phyloP scores from a whole-genome alignment of 2,113 vertebrate species.

The Nymphicus hollandicus region DNA sequence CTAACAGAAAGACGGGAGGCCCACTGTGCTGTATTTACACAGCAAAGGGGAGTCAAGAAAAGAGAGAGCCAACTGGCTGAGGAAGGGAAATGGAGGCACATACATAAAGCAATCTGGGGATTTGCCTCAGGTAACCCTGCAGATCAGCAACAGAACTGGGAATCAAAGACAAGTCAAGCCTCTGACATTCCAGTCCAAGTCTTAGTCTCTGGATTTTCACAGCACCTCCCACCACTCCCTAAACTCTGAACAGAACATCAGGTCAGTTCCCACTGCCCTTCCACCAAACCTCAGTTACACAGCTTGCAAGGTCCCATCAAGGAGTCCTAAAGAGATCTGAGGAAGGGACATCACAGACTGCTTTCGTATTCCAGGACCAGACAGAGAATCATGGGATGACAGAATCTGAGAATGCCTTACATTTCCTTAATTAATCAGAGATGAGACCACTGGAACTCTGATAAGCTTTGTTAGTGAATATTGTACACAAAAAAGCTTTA shows the following conservation, averaged over 20 bases:
- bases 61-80: neutral
- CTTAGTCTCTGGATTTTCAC: neutral
- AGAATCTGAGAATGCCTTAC: neutral
- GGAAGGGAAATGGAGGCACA: neutral
- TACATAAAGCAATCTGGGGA: neutral
- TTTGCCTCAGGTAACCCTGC: neutral
- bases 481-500: neutral
- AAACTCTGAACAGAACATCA: neutral
- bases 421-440: neutral
- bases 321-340: neutral
- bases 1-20: neutral
- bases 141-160: neutral
- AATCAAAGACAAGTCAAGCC: neutral
- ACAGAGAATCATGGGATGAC: neutral
- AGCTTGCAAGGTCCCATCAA: neutral
- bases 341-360: neutral
- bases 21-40: neutral
- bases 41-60: neutral
- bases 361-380: neutral
- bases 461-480: neutral
- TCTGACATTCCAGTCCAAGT: neutral
- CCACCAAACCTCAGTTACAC: neutral
- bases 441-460: neutral
- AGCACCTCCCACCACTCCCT: neutral
- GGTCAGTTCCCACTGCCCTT: neutral